phyloP scores from a whole-genome alignment of 2,797 vertebrate species.

The Channa striata region DNA sequence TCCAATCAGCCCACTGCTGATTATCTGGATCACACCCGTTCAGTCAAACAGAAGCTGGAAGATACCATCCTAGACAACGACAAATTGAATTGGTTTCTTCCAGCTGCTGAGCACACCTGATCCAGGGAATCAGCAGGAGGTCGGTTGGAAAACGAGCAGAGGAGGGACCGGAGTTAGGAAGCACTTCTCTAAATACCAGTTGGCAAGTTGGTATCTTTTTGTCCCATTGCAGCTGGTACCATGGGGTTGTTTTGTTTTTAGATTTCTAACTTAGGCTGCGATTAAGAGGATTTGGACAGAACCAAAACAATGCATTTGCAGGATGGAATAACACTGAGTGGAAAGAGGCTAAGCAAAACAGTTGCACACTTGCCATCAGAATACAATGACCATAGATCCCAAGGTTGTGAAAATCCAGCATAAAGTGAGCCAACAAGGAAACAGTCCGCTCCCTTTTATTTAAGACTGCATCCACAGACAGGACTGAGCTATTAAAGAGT shows the following conservation, averaged over 20 bases:
- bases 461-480: slow-evolving; percentile 6
- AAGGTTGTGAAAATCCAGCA: background rate
- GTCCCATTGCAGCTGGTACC: background rate
- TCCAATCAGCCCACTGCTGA: no score
- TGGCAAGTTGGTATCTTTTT: background rate
- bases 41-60: no score
- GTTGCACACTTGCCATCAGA: background rate
- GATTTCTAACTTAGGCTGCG: background rate
- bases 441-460: background rate
- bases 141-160: no score
- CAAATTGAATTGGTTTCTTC: no score
- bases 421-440: no score
- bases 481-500: slow-evolving; percentile 17
- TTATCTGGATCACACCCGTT: no score
- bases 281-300: background rate
- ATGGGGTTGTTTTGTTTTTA: background rate
- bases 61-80: no score
- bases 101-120: no score
- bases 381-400: background rate
- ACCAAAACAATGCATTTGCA: background rate
- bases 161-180: no score
- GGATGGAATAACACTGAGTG: no score
- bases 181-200: background rate
- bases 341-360: background rate
- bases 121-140: no score